A percentile compares a stretch with the other conserved stretches of the same genome.
Conservation (phyloP, 2,113 vertebrate species). For the Odobenus rosmarus region DNA sequence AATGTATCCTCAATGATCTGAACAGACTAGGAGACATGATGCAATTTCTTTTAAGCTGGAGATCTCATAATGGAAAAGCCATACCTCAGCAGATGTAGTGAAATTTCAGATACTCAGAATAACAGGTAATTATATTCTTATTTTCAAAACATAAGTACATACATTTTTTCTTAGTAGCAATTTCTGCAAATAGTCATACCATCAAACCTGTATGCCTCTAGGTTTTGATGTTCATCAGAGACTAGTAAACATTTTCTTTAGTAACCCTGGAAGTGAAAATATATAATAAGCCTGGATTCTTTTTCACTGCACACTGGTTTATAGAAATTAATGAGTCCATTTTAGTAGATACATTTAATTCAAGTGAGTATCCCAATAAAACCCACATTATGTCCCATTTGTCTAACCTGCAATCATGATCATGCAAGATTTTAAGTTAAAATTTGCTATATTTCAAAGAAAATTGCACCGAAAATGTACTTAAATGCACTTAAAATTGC, state of each 20-base stretch:
- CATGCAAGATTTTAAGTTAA: not conserved
- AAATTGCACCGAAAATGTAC: not conserved
- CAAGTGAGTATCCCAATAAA: not conserved
- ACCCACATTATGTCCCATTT: not conserved
- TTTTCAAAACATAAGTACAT: not conserved
- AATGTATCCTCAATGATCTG: not conserved
- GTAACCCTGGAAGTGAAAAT: not conserved
- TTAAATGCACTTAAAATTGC: not conserved
- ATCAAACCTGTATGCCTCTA: not conserved
- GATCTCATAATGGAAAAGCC: slow-evolving; percentile 24
- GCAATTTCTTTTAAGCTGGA: slow-evolving; percentile 31
- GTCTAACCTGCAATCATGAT: not conserved
- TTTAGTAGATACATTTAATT: not conserved
- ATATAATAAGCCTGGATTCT: not conserved
- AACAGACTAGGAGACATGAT: not conserved
- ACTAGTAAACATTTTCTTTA: slow-evolving; percentile 10
- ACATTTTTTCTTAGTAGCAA: not conserved
- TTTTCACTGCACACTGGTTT: not conserved
- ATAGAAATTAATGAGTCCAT: not conserved
- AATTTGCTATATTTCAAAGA: not conserved
- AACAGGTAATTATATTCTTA: not conserved
- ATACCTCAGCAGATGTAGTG: not conserved
- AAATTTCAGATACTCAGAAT: slow-evolving; percentile 29
- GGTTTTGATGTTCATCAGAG: not conserved
- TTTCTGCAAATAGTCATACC: slow-evolving; percentile 34